Base-by-base conservation (phyloP, 2,888 invertebrate species). In the Mellilla xanthometata region DNA sequence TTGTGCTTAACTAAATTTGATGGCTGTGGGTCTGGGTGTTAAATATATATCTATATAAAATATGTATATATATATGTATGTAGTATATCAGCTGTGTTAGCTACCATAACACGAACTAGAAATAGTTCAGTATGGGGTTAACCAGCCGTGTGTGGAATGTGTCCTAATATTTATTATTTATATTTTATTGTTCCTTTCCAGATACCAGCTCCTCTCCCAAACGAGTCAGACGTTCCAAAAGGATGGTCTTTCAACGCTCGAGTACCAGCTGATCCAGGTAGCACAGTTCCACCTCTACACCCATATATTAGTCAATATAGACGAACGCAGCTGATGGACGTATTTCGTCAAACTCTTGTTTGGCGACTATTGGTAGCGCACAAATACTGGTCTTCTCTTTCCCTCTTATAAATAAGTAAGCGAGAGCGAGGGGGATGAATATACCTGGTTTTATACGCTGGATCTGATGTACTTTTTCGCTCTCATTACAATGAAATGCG, bases 231-330 rank as follows among this genome's bases (percentile, higher is more conserved):
- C 95, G 62, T 96, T 94, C 81, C 93, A 93, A 56, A 94, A 93
- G 55, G 98, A 98, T 72, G 98, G 98, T 4, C 90, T 98, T 36
- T 96, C 94, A 67, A 96, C 94, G 61, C 92, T 97, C 33, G 92
- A 94, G 59, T 98, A 98, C 83, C 92, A 93, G 61, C 71, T 95
- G 40, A 87, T 93, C 43, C 91, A 93, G 57, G 90, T 93, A 33
- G 91, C 93, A 54, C 91, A 93, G 49, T 92, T 93, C 56, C 93
- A 94, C 59, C 87, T 96, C 3, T 97, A 95, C 89, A 97, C 97
- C 7, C 96, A 95, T 93, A 89, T 96, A 28, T 80, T 95, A 59
- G 96, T 94, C 12, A 94, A 94, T 70, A 90, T 96, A 40, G 93
- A 93, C 62, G 92, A 92, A 54, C 91, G 91, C 54, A 94, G 94